Percentiles rank a stretch among this genome's conserved stretches.
Conservation (phyloP, 2,113 vertebrate species). For the Corythornis vintsioides region DNA sequence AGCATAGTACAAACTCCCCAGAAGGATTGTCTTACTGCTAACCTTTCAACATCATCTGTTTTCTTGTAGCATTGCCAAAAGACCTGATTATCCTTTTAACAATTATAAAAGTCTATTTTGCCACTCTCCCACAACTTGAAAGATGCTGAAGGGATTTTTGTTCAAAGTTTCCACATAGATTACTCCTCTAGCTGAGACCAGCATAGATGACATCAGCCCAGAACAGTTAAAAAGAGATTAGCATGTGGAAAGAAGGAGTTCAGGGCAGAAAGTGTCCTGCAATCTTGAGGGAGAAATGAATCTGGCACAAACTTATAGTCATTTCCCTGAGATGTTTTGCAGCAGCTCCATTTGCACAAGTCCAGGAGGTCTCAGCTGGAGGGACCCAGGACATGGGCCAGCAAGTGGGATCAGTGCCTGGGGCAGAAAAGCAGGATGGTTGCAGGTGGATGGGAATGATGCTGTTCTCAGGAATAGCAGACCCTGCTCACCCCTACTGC, state of each 20-base stretch:
- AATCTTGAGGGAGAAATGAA: neutral
- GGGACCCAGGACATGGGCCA: neutral
- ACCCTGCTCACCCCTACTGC: neutral
- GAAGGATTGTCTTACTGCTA: neutral
- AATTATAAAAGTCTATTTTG: constrained; percentile 3
- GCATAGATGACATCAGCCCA: constrained; percentile 20
- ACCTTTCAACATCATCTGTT: neutral
- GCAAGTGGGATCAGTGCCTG: neutral
- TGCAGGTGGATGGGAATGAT: rapidly evolving
- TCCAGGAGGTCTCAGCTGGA: neutral
- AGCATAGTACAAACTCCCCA: neutral
- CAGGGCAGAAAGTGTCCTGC: neutral
- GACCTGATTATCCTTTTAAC: neutral
- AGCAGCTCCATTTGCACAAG: neutral
- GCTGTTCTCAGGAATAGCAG: neutral
- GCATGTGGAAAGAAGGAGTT: constrained; percentile 8
- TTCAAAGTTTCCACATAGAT: constrained; percentile 43
- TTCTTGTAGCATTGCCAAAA: neutral
- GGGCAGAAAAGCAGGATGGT: neutral
- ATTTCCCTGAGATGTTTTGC: neutral
- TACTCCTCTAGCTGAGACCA: constrained; percentile 19
- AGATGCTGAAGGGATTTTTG: neutral
- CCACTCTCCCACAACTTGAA: neutral
- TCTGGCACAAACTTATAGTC: neutral
- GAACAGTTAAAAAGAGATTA: neutral